These are phyloP conservation scores for Diaperis boleti DNA, from an alignment of 2,888 invertebrate genomes.

Conservation along the genomic window DNA sequence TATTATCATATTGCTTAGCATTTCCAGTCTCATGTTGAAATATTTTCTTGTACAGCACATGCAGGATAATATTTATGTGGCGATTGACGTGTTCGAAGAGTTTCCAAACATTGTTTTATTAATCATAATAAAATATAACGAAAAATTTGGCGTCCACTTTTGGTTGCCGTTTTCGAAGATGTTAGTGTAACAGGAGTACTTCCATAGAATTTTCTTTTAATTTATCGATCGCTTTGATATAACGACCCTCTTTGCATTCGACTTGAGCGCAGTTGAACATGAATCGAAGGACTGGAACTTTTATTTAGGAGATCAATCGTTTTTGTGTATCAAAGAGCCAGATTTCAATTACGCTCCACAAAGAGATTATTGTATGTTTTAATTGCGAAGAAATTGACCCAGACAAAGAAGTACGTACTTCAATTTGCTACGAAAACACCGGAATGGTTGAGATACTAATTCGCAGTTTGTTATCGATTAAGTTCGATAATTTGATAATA, in stretches of 20 bases:
- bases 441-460: slow-evolving; percentile 13
- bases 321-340: slow-evolving; percentile 50
- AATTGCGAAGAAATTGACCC: slow-evolving; percentile 49
- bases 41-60: no score
- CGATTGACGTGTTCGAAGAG: no score
- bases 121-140: no score
- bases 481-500: no score
- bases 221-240: slow-evolving; percentile 30
- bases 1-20: no score
- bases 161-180: no score
- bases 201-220: slow-evolving; percentile 33
- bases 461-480: no score
- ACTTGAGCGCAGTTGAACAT: slow-evolving; percentile 40
- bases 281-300: slow-evolving; percentile 35
- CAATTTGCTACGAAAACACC: slow-evolving; percentile 32
- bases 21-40: no score
- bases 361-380: slow-evolving; percentile 49
- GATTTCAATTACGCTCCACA: slow-evolving; percentile 50
- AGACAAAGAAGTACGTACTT: slow-evolving; percentile 31
- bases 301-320: slow-evolving; percentile 52
- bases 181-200: no score
- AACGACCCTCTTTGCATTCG: slow-evolving; percentile 34
- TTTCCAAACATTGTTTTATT: no score
- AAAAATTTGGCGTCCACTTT: no score
- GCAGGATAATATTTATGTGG: no score